These are phyloP conservation scores for Xyliphius kryptos DNA, from an alignment of 2,113 vertebrate species.

Conservation along the genomic window DNA sequence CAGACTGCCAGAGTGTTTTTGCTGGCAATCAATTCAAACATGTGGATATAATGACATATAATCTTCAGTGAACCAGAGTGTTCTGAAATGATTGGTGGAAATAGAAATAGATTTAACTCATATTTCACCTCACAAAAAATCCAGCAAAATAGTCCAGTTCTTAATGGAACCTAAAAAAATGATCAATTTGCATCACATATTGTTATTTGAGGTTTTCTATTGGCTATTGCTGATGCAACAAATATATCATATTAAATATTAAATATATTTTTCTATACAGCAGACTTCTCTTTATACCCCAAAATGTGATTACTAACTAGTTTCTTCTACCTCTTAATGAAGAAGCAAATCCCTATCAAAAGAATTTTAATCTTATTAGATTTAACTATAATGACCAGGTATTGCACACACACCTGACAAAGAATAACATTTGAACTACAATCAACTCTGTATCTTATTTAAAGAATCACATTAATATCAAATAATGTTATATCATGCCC, in stretches of 20 bases:
- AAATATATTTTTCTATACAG: neutral
- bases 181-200: too few relatives aligned
- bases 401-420: constrained; percentile 59
- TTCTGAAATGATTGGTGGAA: constrained; percentile 10
- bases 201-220: too few relatives aligned
- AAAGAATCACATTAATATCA: constrained; percentile 66
- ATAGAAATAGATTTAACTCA: constrained; percentile 14
- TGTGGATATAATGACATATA: constrained; percentile 50
- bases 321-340: constrained; percentile 56
- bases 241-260: constrained; percentile 6
- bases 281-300: constrained; percentile 36
- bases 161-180: too few relatives aligned
- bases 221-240: too few relatives aligned
- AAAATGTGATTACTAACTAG: constrained; percentile 17
- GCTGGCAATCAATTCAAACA: constrained; percentile 40
- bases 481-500: constrained; percentile 56
- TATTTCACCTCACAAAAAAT: too few relatives aligned
- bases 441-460: constrained; percentile 61
- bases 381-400: constrained; percentile 62
- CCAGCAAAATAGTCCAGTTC: too few relatives aligned
- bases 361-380: constrained; percentile 69
- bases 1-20: constrained; percentile 53
- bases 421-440: constrained; percentile 68
- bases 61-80: constrained; percentile 44
- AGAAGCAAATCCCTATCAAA: constrained; percentile 62